phyloP scores from a whole-genome alignment of 1,140 invertebrate genomes.

The Pantala flavescens region DNA sequence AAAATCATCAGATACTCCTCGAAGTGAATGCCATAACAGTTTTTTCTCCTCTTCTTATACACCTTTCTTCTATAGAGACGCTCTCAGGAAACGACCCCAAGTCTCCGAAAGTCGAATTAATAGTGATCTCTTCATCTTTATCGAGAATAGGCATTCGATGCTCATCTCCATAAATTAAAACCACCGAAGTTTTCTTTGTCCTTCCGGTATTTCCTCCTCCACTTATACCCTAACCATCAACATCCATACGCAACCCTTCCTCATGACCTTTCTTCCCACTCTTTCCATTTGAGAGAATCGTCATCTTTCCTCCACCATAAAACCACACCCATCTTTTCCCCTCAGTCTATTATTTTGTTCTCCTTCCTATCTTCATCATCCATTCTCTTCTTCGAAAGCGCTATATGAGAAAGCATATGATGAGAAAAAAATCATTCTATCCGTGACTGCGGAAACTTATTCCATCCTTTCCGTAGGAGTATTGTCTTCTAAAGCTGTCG shows the following conservation, averaged over 20 bases:
- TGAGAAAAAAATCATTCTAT: too few relatives aligned
- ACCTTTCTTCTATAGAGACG: not conserved
- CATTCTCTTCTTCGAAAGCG: not conserved
- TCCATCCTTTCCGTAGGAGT: too few relatives aligned
- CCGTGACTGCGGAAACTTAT: too few relatives aligned
- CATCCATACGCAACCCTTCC: too few relatives aligned
- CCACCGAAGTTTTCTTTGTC: not conserved
- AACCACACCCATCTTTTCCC: not conserved
- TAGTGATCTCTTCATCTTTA: not conserved
- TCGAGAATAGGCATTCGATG: not conserved
- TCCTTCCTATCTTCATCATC: not conserved
- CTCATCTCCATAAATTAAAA: conserved; percentile 10
- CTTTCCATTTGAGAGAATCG: too few relatives aligned
- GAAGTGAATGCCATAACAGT: too few relatives aligned
- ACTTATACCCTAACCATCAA: too few relatives aligned
- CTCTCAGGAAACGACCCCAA: not conserved
- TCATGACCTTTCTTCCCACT: too few relatives aligned
- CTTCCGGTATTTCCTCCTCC: not conserved
- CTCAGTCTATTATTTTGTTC: not conserved
- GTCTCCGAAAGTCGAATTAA: not conserved
- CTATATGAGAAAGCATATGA: too few relatives aligned
- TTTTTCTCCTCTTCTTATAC: not conserved
- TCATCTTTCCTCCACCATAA: too few relatives aligned
- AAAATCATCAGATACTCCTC: too few relatives aligned
- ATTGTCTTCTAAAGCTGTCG: too few relatives aligned